Evolutionary conservation across 2,797 vertebrate genomes (phyloP), one percentile per base, ranked within the genome.

Genomic region (Tympanoctomys barrerae): DNA sequence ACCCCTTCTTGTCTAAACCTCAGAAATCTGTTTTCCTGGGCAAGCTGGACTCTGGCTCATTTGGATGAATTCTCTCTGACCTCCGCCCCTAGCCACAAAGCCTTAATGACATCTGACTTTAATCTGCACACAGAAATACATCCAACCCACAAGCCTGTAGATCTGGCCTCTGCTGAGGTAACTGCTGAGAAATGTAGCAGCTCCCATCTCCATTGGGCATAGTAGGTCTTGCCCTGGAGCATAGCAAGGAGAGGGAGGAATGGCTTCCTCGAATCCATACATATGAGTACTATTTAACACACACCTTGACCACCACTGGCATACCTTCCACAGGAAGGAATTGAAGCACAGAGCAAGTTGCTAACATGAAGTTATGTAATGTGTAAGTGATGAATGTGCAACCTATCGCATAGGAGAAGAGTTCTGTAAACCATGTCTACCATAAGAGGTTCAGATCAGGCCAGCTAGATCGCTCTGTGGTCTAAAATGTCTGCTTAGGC

Each of bases 1-100:
- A 87, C 16, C 26, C 70, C n/a, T 28, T 77, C n/a, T 39, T 95
- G 70, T 93, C 91, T 33, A 78, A 31, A 75, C 57, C 49, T 75
- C 78, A 73, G 42, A 78, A 62, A 84, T 59, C 71, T 12, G 16
- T 36, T 61, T 91, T 83, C 46, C 91, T 84, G 13, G 7, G 68
- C 75, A 92, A 78, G 57, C n/a, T 46, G 80, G 31, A 68, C 28
- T 61, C 22, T 1, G 42, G 22, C 21, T 96, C 21, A 62, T 68
- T 52, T 71, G 18, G 22, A 14, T 71, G 78, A 84, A 95, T 79
- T 75, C 46, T 92, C 78, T 95, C 33, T 3, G 2, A 85, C 49
- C 73, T 78, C 57, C 61, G 36, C 21, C 9, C 31, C 24, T 80
- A 22, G 7, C 24, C 10, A 90, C 21, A 77, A 59, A 46, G 52